phyloP scores from a whole-genome alignment of 2,113 vertebrate species.

The Rallus limicola region DNA sequence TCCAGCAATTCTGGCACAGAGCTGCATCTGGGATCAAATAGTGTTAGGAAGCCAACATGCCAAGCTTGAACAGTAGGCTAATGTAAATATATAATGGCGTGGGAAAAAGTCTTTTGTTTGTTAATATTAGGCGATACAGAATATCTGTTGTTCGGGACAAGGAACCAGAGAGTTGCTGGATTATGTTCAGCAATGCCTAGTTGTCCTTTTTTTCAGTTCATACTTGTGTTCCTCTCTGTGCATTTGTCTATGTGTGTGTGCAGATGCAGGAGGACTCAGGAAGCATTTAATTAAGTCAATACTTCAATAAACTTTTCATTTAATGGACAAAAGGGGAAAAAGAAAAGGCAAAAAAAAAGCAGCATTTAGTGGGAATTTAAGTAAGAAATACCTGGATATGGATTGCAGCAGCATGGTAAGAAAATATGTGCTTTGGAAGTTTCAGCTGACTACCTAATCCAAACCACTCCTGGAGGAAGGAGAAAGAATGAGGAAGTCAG shows the following conservation, averaged over 20 bases:
- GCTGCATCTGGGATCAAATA: slow-evolving; percentile 54
- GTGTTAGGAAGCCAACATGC: slow-evolving; percentile 43
- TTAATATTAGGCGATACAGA: slow-evolving; percentile 40
- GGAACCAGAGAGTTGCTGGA: background rate
- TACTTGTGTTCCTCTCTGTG: background rate
- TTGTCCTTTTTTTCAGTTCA: background rate
- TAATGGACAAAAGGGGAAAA: background rate
- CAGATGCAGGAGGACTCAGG: background rate
- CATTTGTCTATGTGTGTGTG: accelerated
- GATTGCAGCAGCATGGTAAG: background rate
- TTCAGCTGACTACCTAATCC: slow-evolving; percentile 50
- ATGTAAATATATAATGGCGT: slow-evolving; percentile 60
- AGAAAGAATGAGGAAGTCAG: slow-evolving; percentile 80
- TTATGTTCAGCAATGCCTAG: background rate
- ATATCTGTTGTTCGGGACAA: slow-evolving; percentile 1
- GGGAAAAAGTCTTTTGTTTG: slow-evolving; percentile 54
- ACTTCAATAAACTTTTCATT: background rate
- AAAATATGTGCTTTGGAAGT: slow-evolving; percentile 36
- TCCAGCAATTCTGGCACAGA: slow-evolving; percentile 59
- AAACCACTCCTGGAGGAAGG: slow-evolving; percentile 70
- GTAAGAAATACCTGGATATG: slow-evolving; percentile 1
- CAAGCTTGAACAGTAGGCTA: slow-evolving; percentile 48
- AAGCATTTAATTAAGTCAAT: background rate
- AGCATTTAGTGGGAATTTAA: background rate
- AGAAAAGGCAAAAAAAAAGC: background rate